Conservation (phyloP, 1,140 invertebrate genomes). For the Chrysopa pallens region DNA sequence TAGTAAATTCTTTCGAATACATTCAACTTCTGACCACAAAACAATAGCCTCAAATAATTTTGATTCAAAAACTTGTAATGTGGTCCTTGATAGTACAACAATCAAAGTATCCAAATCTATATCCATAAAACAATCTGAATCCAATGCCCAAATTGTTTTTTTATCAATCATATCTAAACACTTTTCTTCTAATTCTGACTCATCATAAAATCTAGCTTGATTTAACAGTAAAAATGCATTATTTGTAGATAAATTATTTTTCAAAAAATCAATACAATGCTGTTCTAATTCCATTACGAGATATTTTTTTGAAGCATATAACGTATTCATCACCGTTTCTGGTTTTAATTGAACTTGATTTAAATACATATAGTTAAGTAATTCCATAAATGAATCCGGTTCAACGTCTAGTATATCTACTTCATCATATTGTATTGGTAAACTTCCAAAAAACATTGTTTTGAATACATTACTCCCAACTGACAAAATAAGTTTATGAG, state of each 20-base stretch:
- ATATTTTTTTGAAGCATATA: constrained; percentile 80
- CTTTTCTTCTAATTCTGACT: constrained; percentile 54
- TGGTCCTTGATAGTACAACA: constrained; percentile 65
- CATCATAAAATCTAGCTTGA: constrained; percentile 65
- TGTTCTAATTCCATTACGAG: constrained; percentile 65
- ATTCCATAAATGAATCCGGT: constrained; percentile 52
- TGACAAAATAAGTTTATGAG: constrained; percentile 69
- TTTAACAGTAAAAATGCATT: constrained; percentile 73
- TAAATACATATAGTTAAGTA: constrained; percentile 60
- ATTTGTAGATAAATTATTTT: constrained; percentile 58
- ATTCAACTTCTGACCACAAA: constrained; percentile 69
- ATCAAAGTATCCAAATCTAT: constrained; percentile 71
- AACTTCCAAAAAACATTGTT: constrained; percentile 69
- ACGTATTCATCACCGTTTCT: constrained; percentile 72
- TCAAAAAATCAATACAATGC: constrained; percentile 71
- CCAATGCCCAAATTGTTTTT: constrained; percentile 61
- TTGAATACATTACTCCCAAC: constrained; percentile 74
- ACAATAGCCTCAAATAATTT: constrained; percentile 58
- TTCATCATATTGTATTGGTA: constrained; percentile 45
- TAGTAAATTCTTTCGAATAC: constrained; percentile 40
- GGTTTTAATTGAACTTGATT: constrained; percentile 75
- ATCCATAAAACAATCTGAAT: constrained; percentile 73
- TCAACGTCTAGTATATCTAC: constrained; percentile 74
- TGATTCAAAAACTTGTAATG: constrained; percentile 61
- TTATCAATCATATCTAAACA: constrained; percentile 79